A percentile compares a stretch with the other conserved stretches of the same genome.
Evolutionary conservation across 1,140 invertebrate genomes (phyloP).

Genomic region (Drosophila melanogaster): DNA sequence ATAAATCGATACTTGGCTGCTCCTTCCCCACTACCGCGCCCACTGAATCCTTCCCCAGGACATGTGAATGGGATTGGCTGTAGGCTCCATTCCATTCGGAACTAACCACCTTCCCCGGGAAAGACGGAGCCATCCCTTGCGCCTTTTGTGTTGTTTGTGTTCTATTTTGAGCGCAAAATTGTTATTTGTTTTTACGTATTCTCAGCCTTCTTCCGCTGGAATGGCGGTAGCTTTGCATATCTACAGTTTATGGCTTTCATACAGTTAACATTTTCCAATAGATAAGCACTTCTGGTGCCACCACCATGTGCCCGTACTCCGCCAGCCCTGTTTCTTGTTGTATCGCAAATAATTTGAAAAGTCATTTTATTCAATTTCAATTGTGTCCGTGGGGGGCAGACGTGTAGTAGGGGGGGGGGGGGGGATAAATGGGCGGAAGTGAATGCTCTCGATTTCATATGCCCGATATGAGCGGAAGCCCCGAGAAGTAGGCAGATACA

Average conservation of each 20-base stretch:
- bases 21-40: constrained; percentile 9
- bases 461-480: constrained; percentile 54
- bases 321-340: background rate
- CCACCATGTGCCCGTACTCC: constrained; percentile 35
- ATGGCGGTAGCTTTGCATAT: constrained; percentile 63
- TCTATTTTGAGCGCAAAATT: constrained; percentile 77
- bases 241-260: constrained; percentile 77
- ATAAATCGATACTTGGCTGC: constrained; percentile 68
- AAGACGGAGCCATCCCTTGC: background rate
- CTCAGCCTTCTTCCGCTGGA: constrained; percentile 26
- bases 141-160: constrained; percentile 65
- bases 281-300: constrained; percentile 77
- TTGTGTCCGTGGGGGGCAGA: constrained; percentile 29
- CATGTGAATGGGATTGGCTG: constrained; percentile 43
- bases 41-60: background rate
- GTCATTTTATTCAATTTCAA: constrained; percentile 78
- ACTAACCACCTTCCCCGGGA: constrained; percentile 1
- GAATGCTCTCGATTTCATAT: constrained; percentile 62
- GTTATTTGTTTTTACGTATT: constrained; percentile 73
- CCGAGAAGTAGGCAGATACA: constrained; percentile 30
- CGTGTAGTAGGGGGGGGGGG: background rate
- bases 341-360: constrained; percentile 76
- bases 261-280: constrained; percentile 77
- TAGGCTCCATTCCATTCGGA: background rate
- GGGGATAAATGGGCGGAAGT: constrained; percentile 33